These are phyloP conservation scores for Octodonta nipae DNA, from an alignment of 2,888 invertebrate species.

Conservation along the genomic window DNA sequence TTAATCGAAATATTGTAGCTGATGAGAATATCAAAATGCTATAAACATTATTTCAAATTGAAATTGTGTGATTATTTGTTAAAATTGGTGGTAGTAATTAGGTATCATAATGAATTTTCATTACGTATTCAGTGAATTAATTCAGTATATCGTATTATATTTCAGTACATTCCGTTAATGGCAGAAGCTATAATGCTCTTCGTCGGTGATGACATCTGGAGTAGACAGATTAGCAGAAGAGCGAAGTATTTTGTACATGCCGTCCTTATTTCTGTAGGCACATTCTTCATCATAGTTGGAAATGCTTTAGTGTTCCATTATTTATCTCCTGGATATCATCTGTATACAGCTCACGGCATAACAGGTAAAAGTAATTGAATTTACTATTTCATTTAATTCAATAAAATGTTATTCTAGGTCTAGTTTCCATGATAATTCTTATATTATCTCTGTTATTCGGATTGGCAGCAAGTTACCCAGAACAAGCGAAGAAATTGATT, in stretches of 20 bases:
- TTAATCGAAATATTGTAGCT: too few relatives aligned
- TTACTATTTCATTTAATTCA: not conserved
- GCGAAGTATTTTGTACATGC: slow-evolving; percentile 23
- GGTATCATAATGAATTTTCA: too few relatives aligned
- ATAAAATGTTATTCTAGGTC: slow-evolving; percentile 20
- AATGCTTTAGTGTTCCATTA: slow-evolving; percentile 19
- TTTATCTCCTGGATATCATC: slow-evolving; percentile 18
- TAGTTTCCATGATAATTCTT: slow-evolving; percentile 25
- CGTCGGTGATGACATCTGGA: slow-evolving; percentile 24
- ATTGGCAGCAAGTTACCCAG: slow-evolving; percentile 20
- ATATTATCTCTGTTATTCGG: slow-evolving; percentile 22
- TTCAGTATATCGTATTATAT: too few relatives aligned
- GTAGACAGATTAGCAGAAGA: slow-evolving; percentile 17
- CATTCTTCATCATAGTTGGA: slow-evolving; percentile 19
- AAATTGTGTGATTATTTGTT: too few relatives aligned
- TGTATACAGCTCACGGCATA: slow-evolving; percentile 24
- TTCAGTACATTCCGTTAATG: slow-evolving; percentile 26
- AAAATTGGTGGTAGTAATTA: too few relatives aligned
- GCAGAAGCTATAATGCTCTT: slow-evolving; percentile 25
- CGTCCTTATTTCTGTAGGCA: slow-evolving; percentile 18
- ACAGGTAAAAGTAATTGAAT: slow-evolving; percentile 19
- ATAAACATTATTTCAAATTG: too few relatives aligned
- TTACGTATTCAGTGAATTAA: too few relatives aligned
- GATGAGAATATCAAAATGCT: too few relatives aligned
- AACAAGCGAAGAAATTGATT: slow-evolving; percentile 16